Percentiles rank a stretch among this genome's conserved stretches.
Evolutionary conservation across 2,888 invertebrate species (phyloP).

Genomic region (Cacoxenus indagator): DNA sequence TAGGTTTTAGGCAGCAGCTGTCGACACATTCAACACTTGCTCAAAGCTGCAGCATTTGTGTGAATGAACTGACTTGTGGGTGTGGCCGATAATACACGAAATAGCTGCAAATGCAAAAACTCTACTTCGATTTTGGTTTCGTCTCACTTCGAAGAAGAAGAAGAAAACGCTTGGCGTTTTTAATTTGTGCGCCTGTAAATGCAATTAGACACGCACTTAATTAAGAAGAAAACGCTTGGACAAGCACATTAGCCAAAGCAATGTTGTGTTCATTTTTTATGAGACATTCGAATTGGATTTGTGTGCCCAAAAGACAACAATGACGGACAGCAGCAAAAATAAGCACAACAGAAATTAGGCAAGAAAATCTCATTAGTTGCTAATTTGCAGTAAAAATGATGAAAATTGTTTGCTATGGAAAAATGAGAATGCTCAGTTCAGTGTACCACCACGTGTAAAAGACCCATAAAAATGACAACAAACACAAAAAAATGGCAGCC

Average conservation of each 20-base stretch:
- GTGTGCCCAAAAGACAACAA: not conserved
- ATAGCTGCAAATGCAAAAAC: not conserved
- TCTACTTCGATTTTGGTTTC: conserved; percentile 10
- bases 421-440: conserved; percentile 39
- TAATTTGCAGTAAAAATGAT: conserved; percentile 59
- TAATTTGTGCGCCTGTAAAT: no score
- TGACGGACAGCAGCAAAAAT: not conserved
- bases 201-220: not conserved
- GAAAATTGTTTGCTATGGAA: no score
- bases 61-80: not conserved
- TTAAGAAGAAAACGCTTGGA: no score
- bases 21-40: not conserved
- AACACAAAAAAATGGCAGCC: not conserved
- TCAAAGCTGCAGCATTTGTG: conserved; percentile 26
- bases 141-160: conserved; percentile 2
- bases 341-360: not conserved
- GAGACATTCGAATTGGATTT: conserved; percentile 1
- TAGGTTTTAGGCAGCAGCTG: conserved; percentile 4
- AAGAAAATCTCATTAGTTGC: conserved; percentile 50
- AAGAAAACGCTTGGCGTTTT: no score
- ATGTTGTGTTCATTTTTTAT: not conserved
- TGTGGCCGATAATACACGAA: not conserved
- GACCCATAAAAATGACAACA: not conserved
- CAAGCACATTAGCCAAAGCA: not conserved
- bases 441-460: conserved; percentile 54